Evolutionary conservation across 1,140 invertebrate genomes (phyloP).

Genomic region (Samia ricini): DNA sequence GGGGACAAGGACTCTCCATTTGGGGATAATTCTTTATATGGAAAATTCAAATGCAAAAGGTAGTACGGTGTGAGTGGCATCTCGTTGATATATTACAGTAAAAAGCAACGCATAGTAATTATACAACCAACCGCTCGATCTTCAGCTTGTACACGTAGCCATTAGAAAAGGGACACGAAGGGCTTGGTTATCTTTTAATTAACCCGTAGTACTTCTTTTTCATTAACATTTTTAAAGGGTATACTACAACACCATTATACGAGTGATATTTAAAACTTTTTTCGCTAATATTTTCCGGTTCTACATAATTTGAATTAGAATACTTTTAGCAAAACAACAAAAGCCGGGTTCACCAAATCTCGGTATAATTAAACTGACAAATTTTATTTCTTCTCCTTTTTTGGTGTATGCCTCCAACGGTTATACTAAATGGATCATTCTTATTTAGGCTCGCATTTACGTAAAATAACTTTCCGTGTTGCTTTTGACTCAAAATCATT

Average conservation of each 20-base stretch:
- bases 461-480: too few species aligned
- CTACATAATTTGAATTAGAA: neutral
- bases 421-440: too few species aligned
- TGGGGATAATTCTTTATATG: too few species aligned
- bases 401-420: too few species aligned
- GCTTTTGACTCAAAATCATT: too few species aligned
- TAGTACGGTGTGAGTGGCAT: neutral
- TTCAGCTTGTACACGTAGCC: neutral
- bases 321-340: too few species aligned
- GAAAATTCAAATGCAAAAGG: too few species aligned
- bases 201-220: neutral
- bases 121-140: neutral
- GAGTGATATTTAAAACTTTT: neutral
- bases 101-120: neutral
- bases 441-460: too few species aligned
- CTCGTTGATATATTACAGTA: neutral
- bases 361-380: too few species aligned
- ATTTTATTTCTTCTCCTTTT: too few species aligned
- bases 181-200: constrained; percentile 1
- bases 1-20: too few species aligned
- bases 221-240: neutral
- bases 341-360: too few species aligned
- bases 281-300: neutral
- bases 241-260: neutral
- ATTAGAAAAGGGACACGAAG: neutral